A percentile compares a stretch with the other conserved stretches of the same genome.
These are phyloP conservation scores for Sinocyclocheilus maitianheensis DNA, from an alignment of 2,113 vertebrate genomes.

Conservation along the genomic window DNA sequence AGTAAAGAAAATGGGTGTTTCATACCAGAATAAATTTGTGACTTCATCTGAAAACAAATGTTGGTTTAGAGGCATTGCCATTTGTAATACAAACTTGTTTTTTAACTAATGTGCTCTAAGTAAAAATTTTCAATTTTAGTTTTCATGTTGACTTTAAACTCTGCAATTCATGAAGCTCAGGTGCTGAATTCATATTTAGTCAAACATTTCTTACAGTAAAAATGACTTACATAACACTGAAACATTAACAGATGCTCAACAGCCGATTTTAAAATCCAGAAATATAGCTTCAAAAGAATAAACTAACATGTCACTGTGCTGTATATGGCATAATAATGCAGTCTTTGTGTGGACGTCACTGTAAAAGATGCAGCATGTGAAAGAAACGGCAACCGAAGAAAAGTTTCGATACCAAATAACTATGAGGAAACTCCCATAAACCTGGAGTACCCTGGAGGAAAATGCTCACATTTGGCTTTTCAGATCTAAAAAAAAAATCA, in stretches of 20 bases:
- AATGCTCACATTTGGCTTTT: constrained; percentile 44
- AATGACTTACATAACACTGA: neutral
- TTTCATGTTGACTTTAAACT: constrained; percentile 1
- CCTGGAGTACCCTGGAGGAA: constrained; percentile 40
- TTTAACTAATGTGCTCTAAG: neutral
- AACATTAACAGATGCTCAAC: constrained; percentile 6
- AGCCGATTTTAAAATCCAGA: constrained; percentile 4
- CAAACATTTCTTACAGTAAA: neutral
- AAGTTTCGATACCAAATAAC: constrained; percentile 30
- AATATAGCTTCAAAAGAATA: constrained; percentile 15
- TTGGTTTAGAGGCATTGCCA: neutral
- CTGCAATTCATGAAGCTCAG: neutral
- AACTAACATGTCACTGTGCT: neutral
- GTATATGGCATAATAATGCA: neutral
- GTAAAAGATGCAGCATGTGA: constrained; percentile 13
- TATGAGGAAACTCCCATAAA: constrained; percentile 18
- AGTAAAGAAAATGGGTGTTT: neutral
- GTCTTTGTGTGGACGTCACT: neutral
- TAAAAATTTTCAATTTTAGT: neutral
- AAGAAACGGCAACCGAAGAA: constrained; percentile 29
- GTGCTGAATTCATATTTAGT: neutral
- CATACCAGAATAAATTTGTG: neutral
- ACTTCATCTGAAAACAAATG: neutral
- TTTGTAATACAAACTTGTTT: neutral
- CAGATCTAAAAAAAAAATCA: constrained; percentile 53